Evolutionary conservation across 2,797 vertebrate genomes (phyloP).

Genomic region (Eleutherodactylus coqui): DNA sequence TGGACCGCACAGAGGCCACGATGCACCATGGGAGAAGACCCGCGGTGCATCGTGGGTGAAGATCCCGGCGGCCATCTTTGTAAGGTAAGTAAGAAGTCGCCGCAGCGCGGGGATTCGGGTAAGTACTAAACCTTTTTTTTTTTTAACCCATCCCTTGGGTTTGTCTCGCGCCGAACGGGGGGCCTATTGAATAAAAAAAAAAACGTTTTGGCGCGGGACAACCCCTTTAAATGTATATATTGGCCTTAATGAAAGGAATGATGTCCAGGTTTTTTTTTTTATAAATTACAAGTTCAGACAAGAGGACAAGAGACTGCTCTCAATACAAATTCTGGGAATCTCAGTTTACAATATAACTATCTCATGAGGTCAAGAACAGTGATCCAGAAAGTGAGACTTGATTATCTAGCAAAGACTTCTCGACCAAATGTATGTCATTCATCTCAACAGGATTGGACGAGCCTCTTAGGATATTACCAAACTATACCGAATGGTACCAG

Average conservation of each 20-base stretch:
- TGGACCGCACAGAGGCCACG: no score
- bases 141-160: no score
- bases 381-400: background rate
- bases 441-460: background rate
- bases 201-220: no score
- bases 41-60: no score
- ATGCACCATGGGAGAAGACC: no score
- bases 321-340: background rate
- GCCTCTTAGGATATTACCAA: constrained; percentile 44
- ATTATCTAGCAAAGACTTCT: background rate
- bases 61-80: no score
- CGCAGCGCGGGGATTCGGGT: no score
- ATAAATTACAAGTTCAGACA: no score
- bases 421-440: constrained; percentile 8
- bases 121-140: no score
- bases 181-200: no score
- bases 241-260: background rate
- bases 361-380: background rate
- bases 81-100: no score
- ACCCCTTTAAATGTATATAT: background rate
- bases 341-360: background rate
- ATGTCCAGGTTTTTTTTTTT: background rate
- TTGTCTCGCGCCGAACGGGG: no score
- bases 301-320: background rate
- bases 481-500: constrained; percentile 38